phyloP scores from a whole-genome alignment of 92 coral and sea anemone genomes.

The Epizoanthus fatuus region DNA sequence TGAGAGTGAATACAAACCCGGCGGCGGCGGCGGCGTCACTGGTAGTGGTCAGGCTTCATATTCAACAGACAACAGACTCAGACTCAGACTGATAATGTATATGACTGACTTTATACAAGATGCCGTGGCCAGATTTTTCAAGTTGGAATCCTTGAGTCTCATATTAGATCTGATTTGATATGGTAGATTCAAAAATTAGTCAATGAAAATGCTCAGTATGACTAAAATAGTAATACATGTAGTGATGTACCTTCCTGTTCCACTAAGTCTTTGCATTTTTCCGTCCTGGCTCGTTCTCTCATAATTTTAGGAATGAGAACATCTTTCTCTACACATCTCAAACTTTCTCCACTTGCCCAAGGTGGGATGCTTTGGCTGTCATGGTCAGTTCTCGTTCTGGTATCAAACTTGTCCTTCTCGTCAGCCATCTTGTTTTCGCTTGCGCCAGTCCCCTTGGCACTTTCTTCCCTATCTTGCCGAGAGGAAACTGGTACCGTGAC shows the following conservation, averaged over 20 bases:
- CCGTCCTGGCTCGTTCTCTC: conserved; percentile 85
- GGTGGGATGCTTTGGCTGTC: conserved; percentile 64
- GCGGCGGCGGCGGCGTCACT: no score
- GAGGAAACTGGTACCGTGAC: background rate
- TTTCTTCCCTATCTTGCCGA: background rate
- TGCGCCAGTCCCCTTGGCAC: conserved; percentile 28
- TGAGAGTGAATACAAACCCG: no score
- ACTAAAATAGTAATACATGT: conserved; percentile 53
- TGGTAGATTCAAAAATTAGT: no score
- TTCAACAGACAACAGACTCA: no score
- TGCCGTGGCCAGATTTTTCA: no score
- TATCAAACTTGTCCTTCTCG: conserved; percentile 24
- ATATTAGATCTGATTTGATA: no score
- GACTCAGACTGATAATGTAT: no score
- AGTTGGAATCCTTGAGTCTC: no score
- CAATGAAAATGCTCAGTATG: no score
- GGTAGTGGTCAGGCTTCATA: no score
- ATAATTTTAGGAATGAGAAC: conserved; percentile 98
- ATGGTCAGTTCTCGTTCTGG: background rate
- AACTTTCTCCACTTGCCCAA: conserved; percentile 89
- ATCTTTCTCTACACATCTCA: conserved; percentile 91
- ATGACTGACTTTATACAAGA: no score
- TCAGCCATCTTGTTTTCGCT: conserved; percentile 67
- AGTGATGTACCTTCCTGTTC: no score
- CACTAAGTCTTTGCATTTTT: conserved; percentile 85